Evolutionary conservation across 2,797 vertebrate species (phyloP).

Genomic region (Momotus momota): DNA sequence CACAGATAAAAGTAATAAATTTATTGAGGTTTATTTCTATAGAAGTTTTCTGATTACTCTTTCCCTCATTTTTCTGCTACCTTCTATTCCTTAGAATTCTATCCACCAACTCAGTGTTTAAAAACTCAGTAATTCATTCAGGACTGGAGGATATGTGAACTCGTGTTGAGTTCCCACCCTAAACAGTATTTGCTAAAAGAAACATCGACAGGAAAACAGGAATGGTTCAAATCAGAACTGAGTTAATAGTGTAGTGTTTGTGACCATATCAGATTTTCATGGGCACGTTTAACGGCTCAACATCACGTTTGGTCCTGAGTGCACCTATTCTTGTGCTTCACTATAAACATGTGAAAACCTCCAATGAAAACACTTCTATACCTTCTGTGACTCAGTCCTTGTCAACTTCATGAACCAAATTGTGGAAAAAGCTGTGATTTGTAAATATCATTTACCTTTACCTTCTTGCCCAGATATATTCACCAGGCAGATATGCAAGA

Average conservation of each 20-base stretch:
- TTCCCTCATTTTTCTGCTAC: background rate
- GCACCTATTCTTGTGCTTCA: background rate
- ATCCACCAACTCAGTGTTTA: background rate
- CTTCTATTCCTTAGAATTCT: background rate
- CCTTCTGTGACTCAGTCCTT: background rate
- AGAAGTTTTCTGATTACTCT: background rate
- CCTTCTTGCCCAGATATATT: background rate
- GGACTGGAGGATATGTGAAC: background rate
- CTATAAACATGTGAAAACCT: background rate
- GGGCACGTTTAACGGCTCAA: background rate
- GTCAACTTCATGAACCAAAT: background rate
- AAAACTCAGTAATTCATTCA: background rate
- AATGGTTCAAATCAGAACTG: background rate
- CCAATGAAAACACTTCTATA: background rate
- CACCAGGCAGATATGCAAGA: constrained; percentile 1
- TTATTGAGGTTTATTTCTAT: background rate
- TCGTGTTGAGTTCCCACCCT: background rate
- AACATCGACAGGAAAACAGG: background rate
- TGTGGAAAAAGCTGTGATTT: background rate
- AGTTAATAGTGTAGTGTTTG: background rate
- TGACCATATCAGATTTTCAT: background rate
- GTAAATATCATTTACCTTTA: background rate
- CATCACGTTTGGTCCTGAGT: background rate
- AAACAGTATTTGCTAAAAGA: background rate
- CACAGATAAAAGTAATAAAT: background rate